Evolutionary conservation across 2,113 vertebrate species (phyloP).

Genomic region (Notarius lentiginosus): DNA sequence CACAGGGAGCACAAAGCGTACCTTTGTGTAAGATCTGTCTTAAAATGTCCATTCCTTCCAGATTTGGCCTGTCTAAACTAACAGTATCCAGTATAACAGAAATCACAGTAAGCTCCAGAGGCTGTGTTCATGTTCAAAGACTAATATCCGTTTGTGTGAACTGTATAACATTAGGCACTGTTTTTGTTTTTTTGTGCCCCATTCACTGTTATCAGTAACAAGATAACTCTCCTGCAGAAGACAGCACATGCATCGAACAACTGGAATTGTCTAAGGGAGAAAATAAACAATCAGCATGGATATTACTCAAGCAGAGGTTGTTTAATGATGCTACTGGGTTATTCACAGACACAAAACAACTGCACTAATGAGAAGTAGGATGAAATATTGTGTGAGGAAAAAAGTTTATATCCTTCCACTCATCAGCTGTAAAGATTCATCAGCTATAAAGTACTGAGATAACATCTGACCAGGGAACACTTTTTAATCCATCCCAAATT

Average conservation of each 20-base stretch:
- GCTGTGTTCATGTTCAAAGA: neutral
- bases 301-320: conserved; percentile 27
- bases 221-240: conserved; percentile 4
- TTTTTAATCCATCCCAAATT: conserved; percentile 5
- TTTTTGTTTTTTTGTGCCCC: neutral
- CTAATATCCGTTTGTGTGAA: neutral
- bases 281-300: conserved; percentile 38
- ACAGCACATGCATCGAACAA: conserved; percentile 10
- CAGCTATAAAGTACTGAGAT: neutral
- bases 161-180: neutral
- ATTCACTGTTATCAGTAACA: conserved; percentile 13
- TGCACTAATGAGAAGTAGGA: conserved; percentile 52
- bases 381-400: conserved; percentile 36
- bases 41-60: neutral
- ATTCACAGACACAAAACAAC: conserved; percentile 41
- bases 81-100: neutral
- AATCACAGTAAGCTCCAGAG: neutral
- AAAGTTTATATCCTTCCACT: conserved; percentile 23
- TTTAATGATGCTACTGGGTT: conserved; percentile 38
- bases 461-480: conserved; percentile 11
- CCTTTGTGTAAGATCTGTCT: neutral
- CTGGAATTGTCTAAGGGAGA: conserved; percentile 36
- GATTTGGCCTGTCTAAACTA: neutral
- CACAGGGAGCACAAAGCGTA: neutral
- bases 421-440: conserved; percentile 26